A percentile compares a stretch with the other conserved stretches of the same genome.
Conservation (phyloP, 2,888 invertebrate genomes). For the Danaus chrysippus region DNA sequence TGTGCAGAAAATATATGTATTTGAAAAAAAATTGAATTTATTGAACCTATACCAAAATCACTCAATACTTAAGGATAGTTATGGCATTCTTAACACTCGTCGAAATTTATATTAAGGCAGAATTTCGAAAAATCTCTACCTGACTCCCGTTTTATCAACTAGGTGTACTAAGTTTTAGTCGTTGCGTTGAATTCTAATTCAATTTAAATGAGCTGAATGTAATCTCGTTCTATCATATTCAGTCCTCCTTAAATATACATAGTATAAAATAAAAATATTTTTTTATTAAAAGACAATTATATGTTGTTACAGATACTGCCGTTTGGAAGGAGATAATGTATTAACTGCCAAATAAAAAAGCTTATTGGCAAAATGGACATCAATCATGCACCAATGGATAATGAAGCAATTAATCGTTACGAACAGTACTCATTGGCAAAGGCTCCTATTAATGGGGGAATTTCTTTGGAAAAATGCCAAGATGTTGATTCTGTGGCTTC, state of each 20-base stretch:
- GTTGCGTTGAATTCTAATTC: too few relatives aligned
- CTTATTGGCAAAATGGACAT: slow-evolving; percentile 66
- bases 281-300: slow-evolving; percentile 35
- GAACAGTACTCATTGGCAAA: slow-evolving; percentile 75
- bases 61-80: too few relatives aligned
- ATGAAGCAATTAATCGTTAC: slow-evolving; percentile 74
- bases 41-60: background rate
- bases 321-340: slow-evolving; percentile 49
- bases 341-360: slow-evolving; percentile 46
- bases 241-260: too few relatives aligned
- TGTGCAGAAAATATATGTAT: slow-evolving; percentile 51
- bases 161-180: too few relatives aligned
- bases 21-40: slow-evolving; percentile 46
- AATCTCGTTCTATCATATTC: too few relatives aligned
- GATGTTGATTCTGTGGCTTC: slow-evolving; percentile 74
- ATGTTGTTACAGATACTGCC: slow-evolving; percentile 66
- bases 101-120: too few relatives aligned
- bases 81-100: too few relatives aligned
- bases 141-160: too few relatives aligned
- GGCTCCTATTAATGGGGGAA: slow-evolving; percentile 71
- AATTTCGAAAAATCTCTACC: too few relatives aligned
- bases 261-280: background rate
- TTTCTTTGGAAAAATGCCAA: slow-evolving; percentile 77
- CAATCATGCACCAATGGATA: slow-evolving; percentile 73
- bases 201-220: too few relatives aligned